These are phyloP conservation scores for Cerastoderma edule DNA, from an alignment of 2,888 invertebrate genomes.

Conservation along the genomic window DNA sequence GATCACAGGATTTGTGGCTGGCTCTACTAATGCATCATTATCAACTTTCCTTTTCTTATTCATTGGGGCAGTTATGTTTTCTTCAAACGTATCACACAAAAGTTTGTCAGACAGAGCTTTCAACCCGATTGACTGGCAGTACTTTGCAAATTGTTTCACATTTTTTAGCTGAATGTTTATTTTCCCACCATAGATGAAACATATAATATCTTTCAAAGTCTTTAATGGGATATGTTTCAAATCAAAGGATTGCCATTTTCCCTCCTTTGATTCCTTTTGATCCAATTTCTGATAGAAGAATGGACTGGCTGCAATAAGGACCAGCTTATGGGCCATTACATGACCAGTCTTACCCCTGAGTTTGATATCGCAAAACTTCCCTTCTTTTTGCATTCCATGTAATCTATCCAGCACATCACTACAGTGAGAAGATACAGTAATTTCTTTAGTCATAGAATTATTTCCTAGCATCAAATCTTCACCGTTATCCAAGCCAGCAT, in stretches of 20 bases:
- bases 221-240: constrained; percentile 29
- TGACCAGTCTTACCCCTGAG: constrained; percentile 15
- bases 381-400: constrained; percentile 31
- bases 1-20: too few relatives aligned
- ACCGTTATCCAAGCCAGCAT: too few relatives aligned
- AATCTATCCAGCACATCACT: constrained; percentile 23
- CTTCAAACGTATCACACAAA: background rate
- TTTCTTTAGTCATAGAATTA: too few relatives aligned
- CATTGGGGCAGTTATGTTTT: background rate
- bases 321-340: constrained; percentile 28
- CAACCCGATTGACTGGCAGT: constrained; percentile 25
- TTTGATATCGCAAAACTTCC: constrained; percentile 38
- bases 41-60: too few relatives aligned
- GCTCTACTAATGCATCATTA: too few relatives aligned
- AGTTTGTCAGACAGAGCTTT: constrained; percentile 8
- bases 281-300: constrained; percentile 21
- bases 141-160: constrained; percentile 17
- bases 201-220: constrained; percentile 31
- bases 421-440: constrained; percentile 5
- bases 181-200: constrained; percentile 34
- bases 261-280: background rate
- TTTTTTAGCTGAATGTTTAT: constrained; percentile 12
- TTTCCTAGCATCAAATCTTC: too few relatives aligned
- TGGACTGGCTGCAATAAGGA: constrained; percentile 26
- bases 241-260: constrained; percentile 4